Evolutionary conservation across 1,140 invertebrate genomes (phyloP).

Genomic region (Bombus affinis): DNA sequence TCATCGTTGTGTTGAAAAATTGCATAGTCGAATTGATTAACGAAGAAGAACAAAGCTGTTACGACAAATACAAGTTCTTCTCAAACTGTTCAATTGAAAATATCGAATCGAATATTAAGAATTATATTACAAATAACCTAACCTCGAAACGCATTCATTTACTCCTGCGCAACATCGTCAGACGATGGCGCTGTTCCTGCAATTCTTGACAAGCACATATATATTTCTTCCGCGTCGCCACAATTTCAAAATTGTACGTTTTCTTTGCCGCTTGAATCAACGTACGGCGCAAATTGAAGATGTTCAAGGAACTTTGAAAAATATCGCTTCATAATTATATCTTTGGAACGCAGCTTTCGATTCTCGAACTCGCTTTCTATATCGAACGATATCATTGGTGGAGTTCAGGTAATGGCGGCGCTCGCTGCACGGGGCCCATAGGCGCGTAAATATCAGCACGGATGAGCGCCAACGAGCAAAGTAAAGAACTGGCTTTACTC

Average conservation of each 20-base stretch:
- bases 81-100: neutral
- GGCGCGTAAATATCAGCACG: conserved; percentile 55
- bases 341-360: too few relatives aligned
- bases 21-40: neutral
- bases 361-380: conserved; percentile 9
- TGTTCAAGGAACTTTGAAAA: neutral
- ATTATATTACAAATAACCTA: conserved; percentile 19
- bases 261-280: neutral
- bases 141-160: conserved; percentile 24
- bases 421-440: conserved; percentile 22
- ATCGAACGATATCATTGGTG: conserved; percentile 39
- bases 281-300: neutral
- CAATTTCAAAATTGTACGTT: conserved; percentile 31
- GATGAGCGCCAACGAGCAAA: conserved; percentile 42
- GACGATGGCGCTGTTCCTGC: conserved; percentile 36
- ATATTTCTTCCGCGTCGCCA: neutral
- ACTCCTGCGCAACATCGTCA: conserved; percentile 26
- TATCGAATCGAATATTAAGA: neutral
- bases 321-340: conserved; percentile 5
- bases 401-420: conserved; percentile 33
- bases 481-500: conserved; percentile 20
- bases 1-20: neutral
- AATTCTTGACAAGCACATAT: neutral
- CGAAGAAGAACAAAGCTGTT: neutral
- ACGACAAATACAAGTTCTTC: neutral